Evolutionary conservation across 1,140 invertebrate species (phyloP).

Genomic region (Temnothorax longispinosus): DNA sequence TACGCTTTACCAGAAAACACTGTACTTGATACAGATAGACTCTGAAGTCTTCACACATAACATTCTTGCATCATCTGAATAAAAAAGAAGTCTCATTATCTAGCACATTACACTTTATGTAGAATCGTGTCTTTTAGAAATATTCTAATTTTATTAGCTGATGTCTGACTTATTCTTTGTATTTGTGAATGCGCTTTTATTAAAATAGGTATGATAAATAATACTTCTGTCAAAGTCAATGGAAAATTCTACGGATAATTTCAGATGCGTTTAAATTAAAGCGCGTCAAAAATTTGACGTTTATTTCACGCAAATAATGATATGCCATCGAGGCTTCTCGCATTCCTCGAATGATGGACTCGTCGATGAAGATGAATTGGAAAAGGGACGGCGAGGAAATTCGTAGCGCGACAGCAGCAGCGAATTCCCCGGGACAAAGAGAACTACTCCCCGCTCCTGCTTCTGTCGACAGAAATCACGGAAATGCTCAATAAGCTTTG

Average conservation of each 20-base stretch:
- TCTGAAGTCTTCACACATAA: neutral
- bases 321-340: slow-evolving; percentile 1
- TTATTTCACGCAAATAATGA: slow-evolving; percentile 33
- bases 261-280: slow-evolving; percentile 13
- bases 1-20: neutral
- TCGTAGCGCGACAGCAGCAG: slow-evolving; percentile 48
- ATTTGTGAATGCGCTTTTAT: neutral
- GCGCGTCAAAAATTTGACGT: slow-evolving; percentile 1
- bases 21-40: neutral
- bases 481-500: slow-evolving; percentile 51
- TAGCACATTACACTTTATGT: neutral
- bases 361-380: slow-evolving; percentile 22
- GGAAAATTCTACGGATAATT: neutral
- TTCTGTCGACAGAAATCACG: slow-evolving; percentile 49
- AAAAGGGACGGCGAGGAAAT: slow-evolving; percentile 56
- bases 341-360: neutral
- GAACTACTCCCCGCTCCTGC: neutral
- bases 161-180: neutral
- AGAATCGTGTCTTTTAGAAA: neutral
- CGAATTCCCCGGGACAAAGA: slow-evolving; percentile 56
- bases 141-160: neutral
- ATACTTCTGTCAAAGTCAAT: neutral
- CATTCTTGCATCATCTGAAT: neutral
- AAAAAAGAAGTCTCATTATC: neutral
- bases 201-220: neutral